Base-by-base conservation (phyloP, 2,113 vertebrate genomes). In the Leucopternis melanops region DNA sequence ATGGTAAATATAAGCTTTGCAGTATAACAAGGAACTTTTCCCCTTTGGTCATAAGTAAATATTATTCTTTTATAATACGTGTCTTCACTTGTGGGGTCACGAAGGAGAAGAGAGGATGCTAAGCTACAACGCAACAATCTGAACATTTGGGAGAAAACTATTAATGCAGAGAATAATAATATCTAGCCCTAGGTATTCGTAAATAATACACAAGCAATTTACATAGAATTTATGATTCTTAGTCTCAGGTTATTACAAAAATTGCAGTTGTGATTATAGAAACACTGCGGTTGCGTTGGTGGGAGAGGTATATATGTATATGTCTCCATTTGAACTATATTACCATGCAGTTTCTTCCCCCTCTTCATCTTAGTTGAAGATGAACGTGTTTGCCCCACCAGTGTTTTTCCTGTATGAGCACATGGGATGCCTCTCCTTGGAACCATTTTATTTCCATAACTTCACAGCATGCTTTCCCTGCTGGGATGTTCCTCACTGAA, bases 161-260 rank as follows among this genome's bases (percentile, higher is more conserved):
- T 94, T 89, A 94, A 92, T 77, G 94, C 91, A 72, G 81, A 82
- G 94, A 96, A 96, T 93, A 96, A 90, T 93, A 95, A 94, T 92
- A 87, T 87, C 78, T 95, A 95, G 95, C 92, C 97, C 58, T 94
- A 95, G 97, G 95, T 95, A 88, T 92, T 94, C 0, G 49, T 97
- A 94, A 97, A 97, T 97, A 95, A 94, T 96, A 94, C 66, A 94
- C 73, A 91, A 95, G 91, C 26, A 73, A 87, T 95, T 97, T 97
- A 54, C 95, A 96, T 97, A 87, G 87, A 82, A 94, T 92, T 97
- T 91, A 91, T 86, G 74, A 90, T 87, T 97, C 92, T 82, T 82
- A 85, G 62, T 62, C 81, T 92, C 22, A 26, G 70, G 54, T 92
- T 70, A 86, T 92, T 94, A 79, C 42, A 74, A 80, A 97, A 95